Evolutionary conservation across 1,140 invertebrate genomes (phyloP).

Genomic region (Arion vulgaris): DNA sequence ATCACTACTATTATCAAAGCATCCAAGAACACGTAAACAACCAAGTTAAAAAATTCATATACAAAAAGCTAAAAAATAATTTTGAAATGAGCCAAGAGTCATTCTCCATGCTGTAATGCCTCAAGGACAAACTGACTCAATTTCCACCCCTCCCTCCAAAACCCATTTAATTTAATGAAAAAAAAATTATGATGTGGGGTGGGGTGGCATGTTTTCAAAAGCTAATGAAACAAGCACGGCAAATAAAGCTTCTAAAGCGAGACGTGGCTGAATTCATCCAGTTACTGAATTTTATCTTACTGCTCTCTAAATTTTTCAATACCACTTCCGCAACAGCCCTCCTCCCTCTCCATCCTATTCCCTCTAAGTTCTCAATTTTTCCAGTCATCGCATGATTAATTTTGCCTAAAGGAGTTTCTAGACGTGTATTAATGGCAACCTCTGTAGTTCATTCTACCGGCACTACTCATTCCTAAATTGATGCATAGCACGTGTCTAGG

Average conservation of each 20-base stretch:
- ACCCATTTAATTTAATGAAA: too few species aligned
- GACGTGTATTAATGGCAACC: background rate
- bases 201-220: background rate
- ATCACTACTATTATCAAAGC: too few species aligned
- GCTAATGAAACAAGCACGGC: background rate
- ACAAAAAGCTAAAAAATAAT: too few species aligned
- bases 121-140: too few species aligned
- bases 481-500: background rate
- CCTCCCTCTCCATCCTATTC: too few species aligned
- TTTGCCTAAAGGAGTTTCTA: background rate
- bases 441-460: background rate
- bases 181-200: too few species aligned
- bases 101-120: too few species aligned
- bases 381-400: slow-evolving; percentile 7
- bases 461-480: background rate
- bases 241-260: background rate
- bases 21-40: too few species aligned
- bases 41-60: too few species aligned
- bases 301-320: background rate
- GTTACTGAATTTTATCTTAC: slow-evolving; percentile 5
- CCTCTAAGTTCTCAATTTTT: background rate
- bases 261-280: background rate
- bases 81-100: too few species aligned
- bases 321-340: background rate
- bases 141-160: too few species aligned